Conservation (phyloP, 2,113 vertebrate genomes). For the Heterotis niloticus region DNA sequence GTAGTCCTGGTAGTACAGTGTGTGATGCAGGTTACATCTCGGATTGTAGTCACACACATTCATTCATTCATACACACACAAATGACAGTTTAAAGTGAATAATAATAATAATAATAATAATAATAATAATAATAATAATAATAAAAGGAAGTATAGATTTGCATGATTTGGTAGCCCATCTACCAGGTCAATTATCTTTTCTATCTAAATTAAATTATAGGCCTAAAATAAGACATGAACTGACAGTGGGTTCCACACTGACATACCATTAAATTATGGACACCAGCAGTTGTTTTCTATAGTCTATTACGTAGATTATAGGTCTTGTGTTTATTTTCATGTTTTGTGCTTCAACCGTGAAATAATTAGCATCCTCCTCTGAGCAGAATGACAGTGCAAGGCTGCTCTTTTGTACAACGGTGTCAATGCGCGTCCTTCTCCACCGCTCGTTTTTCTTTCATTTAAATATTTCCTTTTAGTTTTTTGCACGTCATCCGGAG, state of each 20-base stretch:
- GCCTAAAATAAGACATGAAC: too few relatives aligned
- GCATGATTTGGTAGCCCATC: too few relatives aligned
- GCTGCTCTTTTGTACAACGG: not conserved
- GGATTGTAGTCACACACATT: too few relatives aligned
- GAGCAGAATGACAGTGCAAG: slow-evolving; percentile 17
- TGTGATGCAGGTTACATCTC: too few relatives aligned
- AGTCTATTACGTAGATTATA: not conserved
- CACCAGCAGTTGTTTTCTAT: not conserved
- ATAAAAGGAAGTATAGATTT: too few relatives aligned
- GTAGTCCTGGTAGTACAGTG: too few relatives aligned
- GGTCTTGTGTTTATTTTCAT: not conserved
- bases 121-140: too few relatives aligned
- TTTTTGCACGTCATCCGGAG: too few relatives aligned
- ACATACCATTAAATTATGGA: not conserved
- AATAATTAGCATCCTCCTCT: not conserved
- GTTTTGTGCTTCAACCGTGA: not conserved
- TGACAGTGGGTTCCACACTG: not conserved
- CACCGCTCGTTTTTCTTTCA: not conserved
- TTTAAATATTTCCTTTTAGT: not conserved
- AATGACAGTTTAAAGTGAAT: too few relatives aligned
- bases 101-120: too few relatives aligned
- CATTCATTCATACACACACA: too few relatives aligned
- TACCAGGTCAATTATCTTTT: not conserved
- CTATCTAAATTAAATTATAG: not conserved
- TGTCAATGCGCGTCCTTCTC: not conserved